Evolutionary conservation across 2,888 invertebrate species (phyloP).

Genomic region (Limnephilus marmoratus): DNA sequence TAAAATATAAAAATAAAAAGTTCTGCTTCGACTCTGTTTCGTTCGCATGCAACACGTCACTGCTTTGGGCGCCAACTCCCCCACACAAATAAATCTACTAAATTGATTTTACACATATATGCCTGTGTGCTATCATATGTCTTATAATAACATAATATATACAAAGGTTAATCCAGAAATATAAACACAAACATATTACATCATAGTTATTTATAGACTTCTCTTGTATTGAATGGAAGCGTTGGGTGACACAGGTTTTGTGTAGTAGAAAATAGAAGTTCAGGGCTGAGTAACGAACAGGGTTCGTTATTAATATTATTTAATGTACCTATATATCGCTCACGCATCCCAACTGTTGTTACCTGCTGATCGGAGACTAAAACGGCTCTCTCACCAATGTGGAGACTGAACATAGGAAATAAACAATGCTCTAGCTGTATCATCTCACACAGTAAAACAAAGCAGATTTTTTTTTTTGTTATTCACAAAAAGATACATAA

Average conservation of each 20-base stretch:
- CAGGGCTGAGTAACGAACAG: not conserved
- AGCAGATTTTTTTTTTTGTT: too few species aligned
- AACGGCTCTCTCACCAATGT: slow-evolving; percentile 80
- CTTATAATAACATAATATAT: not conserved
- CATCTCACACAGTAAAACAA: slow-evolving; percentile 21
- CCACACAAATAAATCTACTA: slow-evolving; percentile 21
- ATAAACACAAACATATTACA: not conserved
- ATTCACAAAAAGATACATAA: too few species aligned
- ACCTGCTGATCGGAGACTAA: not conserved
- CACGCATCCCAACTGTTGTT: too few species aligned
- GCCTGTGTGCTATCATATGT: not conserved
- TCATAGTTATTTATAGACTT: not conserved
- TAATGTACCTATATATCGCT: too few species aligned
- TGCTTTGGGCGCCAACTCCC: not conserved
- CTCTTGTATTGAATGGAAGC: not conserved
- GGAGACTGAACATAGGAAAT: slow-evolving; percentile 76
- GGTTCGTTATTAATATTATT: not conserved
- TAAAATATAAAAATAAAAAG: not conserved
- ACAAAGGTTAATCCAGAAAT: not conserved
- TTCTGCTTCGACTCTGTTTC: not conserved
- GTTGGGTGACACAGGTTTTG: not conserved
- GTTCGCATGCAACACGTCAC: not conserved
- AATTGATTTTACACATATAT: not conserved
- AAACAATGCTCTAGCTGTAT: slow-evolving; percentile 51
- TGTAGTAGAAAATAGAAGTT: not conserved